A percentile compares a stretch with the other conserved stretches of the same genome.
phyloP scores from a whole-genome alignment of 2,113 vertebrate genomes.

The Grantiella picta region DNA sequence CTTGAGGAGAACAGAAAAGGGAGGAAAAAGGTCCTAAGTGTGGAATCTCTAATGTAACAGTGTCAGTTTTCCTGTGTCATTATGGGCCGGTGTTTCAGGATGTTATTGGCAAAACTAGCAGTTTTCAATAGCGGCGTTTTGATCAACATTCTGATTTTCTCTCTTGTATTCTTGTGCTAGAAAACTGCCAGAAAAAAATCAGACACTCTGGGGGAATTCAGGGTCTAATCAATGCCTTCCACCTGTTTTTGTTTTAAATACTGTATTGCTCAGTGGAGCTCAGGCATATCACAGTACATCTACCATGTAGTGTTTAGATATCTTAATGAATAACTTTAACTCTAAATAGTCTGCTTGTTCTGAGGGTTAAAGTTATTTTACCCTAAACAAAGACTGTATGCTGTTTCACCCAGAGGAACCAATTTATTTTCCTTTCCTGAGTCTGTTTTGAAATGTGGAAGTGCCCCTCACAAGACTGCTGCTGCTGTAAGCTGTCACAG shows the following conservation, averaged over 20 bases:
- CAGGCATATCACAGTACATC: slow-evolving; percentile 42
- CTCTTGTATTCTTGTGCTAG: slow-evolving; percentile 45
- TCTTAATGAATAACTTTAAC: slow-evolving; percentile 67
- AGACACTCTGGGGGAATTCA: slow-evolving; percentile 43
- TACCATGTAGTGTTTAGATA: slow-evolving; percentile 57
- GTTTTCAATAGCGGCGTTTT: slow-evolving; percentile 62
- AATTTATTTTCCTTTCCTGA: slow-evolving; percentile 67
- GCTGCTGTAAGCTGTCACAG: slow-evolving; percentile 47
- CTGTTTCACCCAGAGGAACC: slow-evolving; percentile 62
- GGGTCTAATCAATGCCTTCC: slow-evolving; percentile 56
- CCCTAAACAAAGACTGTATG: slow-evolving; percentile 60
- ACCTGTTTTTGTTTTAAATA: slow-evolving; percentile 73
- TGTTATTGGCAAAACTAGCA: neutral
- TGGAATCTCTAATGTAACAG: neutral
- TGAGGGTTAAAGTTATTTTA: slow-evolving; percentile 61
- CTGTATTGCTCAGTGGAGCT: slow-evolving; percentile 51
- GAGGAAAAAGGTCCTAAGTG: neutral
- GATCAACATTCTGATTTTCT: slow-evolving; percentile 52
- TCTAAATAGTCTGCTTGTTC: slow-evolving; percentile 64
- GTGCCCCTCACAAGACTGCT: slow-evolving; percentile 10
- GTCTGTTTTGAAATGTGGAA: slow-evolving; percentile 52
- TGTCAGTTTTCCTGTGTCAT: slow-evolving; percentile 36
- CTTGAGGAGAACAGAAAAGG: neutral
- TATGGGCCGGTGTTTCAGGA: neutral
- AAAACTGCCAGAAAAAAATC: slow-evolving; percentile 45